These are phyloP conservation scores for Leucoraja ocellata DNA, from an alignment of 2,797 vertebrate genomes.

Conservation along the genomic window DNA sequence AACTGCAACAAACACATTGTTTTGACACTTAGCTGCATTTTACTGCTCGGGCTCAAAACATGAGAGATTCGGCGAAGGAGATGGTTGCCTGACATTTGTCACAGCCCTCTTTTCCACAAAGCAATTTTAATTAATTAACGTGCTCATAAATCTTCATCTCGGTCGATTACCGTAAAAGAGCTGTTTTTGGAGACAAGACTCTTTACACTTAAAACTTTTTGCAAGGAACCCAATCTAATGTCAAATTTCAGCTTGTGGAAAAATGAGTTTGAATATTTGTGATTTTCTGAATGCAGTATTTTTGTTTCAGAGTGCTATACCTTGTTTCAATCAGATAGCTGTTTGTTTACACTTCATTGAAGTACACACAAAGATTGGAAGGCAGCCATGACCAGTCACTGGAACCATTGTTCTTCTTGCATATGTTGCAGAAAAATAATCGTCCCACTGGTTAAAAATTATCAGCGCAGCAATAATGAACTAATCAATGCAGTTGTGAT, in stretches of 20 bases:
- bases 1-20: constrained; percentile 43
- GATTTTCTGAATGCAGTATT: not conserved
- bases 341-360: constrained; percentile 54
- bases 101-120: constrained; percentile 38
- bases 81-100: constrained; percentile 40
- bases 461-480: constrained; percentile 16
- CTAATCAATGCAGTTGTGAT: not conserved
- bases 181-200: constrained; percentile 35
- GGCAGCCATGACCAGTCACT: constrained; percentile 55
- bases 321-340: constrained; percentile 48
- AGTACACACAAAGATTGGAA: constrained; percentile 55
- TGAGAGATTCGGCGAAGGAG: constrained; percentile 35
- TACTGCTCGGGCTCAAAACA: constrained; percentile 7
- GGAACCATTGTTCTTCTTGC: constrained; percentile 48
- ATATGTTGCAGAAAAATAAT: constrained; percentile 47
- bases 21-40: constrained; percentile 43
- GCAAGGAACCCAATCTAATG: constrained; percentile 1
- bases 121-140: constrained; percentile 38
- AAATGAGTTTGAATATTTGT: constrained; percentile 14
- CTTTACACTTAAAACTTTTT: constrained; percentile 40
- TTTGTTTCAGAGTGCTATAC: constrained; percentile 5
- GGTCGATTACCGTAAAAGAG: constrained; percentile 44
- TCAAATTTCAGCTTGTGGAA: constrained; percentile 13
- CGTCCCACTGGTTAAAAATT: constrained; percentile 39
- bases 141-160: constrained; percentile 45